Evolutionary conservation across 2,888 invertebrate species (phyloP).

Genomic region (Chrysolina americana): DNA sequence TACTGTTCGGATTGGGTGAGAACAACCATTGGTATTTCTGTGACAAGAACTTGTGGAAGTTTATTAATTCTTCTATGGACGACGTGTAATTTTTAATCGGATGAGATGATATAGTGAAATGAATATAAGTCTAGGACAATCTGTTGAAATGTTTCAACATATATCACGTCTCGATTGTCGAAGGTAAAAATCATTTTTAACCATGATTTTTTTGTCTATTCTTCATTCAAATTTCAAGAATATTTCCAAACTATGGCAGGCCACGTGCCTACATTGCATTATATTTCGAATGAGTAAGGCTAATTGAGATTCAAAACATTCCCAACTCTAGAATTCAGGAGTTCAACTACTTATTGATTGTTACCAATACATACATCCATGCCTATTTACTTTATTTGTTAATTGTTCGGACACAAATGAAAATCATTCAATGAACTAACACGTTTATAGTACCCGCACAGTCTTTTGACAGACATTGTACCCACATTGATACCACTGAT

Average conservation of each 20-base stretch:
- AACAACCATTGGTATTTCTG: constrained; percentile 1
- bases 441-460: constrained; percentile 16
- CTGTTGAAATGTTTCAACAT: too few relatives aligned
- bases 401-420: neutral
- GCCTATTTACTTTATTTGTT: neutral
- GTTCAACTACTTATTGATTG: neutral
- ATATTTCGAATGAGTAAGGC: too few relatives aligned
- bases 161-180: too few relatives aligned
- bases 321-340: neutral
- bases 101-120: neutral
- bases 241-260: too few relatives aligned
- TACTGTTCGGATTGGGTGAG: constrained; percentile 21
- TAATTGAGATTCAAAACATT: too few relatives aligned
- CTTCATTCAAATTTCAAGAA: too few relatives aligned
- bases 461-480: constrained; percentile 9
- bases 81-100: neutral
- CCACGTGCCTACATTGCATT: too few relatives aligned
- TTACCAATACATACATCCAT: neutral
- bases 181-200: too few relatives aligned
- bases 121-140: neutral
- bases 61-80: neutral
- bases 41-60: neutral
- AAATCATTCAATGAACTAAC: constrained; percentile 8
- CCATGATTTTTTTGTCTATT: too few relatives aligned
- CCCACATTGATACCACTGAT: constrained; percentile 19